These are phyloP conservation scores for Rachycentron canadum DNA, from an alignment of 2,797 vertebrate species.

Conservation along the genomic window DNA sequence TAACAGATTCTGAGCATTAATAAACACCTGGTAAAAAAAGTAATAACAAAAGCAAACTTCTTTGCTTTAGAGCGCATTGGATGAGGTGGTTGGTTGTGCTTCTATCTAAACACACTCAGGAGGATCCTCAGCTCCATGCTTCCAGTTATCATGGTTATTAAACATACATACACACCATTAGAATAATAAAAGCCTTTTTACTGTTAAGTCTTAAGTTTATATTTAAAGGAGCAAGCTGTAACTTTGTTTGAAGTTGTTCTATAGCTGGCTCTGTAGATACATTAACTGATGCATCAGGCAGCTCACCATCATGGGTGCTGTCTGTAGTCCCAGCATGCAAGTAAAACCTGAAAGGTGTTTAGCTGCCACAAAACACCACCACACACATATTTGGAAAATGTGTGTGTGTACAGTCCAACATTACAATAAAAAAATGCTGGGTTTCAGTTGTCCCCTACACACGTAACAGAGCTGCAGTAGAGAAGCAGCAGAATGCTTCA, in stretches of 20 bases:
- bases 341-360: constrained; percentile 80
- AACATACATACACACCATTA: constrained; percentile 78
- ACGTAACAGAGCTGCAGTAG: constrained; percentile 61
- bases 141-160: constrained; percentile 90
- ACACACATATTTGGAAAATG: constrained; percentile 55
- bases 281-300: constrained; percentile 53
- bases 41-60: constrained; percentile 56
- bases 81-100: constrained; percentile 83
- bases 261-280: constrained; percentile 54
- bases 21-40: constrained; percentile 48
- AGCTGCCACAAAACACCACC: constrained; percentile 81
- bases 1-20: constrained; percentile 67
- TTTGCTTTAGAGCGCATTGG: constrained; percentile 61
- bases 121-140: constrained; percentile 76
- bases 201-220: constrained; percentile 66
- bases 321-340: constrained; percentile 76
- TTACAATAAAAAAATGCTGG: constrained; percentile 69
- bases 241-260: constrained; percentile 45
- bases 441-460: constrained; percentile 75
- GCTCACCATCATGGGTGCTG: constrained; percentile 49
- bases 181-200: constrained; percentile 69
- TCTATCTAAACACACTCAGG: constrained; percentile 72
- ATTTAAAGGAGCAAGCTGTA: constrained; percentile 67
- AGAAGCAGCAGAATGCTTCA: constrained; percentile 67
- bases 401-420: constrained; percentile 65